Percentiles rank a stretch among this genome's conserved stretches.
These are phyloP conservation scores for Sinelater perroti DNA, from an alignment of 2,888 invertebrate species.

Conservation along the genomic window DNA sequence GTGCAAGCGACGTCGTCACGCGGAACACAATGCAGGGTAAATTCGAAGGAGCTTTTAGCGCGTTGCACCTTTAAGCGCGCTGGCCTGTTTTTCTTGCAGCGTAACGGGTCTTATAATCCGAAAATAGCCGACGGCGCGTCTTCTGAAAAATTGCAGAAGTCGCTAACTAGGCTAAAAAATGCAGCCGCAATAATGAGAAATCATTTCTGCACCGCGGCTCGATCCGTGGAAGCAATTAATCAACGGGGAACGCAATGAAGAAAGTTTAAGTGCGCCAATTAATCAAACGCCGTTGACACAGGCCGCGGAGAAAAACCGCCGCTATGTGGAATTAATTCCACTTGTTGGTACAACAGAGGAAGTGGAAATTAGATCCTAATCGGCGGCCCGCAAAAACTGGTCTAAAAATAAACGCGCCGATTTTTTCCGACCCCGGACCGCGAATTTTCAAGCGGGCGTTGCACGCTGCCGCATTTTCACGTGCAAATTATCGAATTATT, in stretches of 20 bases:
- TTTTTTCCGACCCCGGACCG: constrained; percentile 32
- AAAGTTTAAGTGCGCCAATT: constrained; percentile 27
- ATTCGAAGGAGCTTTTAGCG: no score
- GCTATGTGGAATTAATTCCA: constrained; percentile 21
- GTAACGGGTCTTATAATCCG: no score
- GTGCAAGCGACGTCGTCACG: constrained; percentile 4
- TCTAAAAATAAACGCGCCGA: constrained; percentile 33
- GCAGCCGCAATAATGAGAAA: constrained; percentile 25
- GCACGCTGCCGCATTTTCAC: no score
- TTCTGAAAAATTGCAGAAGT: background rate
- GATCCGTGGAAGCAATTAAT: constrained; percentile 20
- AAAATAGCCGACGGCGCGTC: no score
- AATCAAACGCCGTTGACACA: constrained; percentile 25
- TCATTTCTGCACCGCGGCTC: constrained; percentile 13
- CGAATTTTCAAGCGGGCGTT: no score
- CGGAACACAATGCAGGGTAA: constrained; percentile 15
- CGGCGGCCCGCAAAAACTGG: constrained; percentile 28
- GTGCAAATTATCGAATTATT: no score
- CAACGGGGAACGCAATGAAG: constrained; percentile 31
- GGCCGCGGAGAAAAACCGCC: constrained; percentile 7
- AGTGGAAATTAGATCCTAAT: constrained; percentile 32
- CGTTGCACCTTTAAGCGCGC: no score
- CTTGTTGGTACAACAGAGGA: constrained; percentile 27
- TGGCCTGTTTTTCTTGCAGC: no score
- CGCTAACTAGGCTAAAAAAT: constrained; percentile 10